A percentile compares a stretch with the other conserved stretches of the same genome.
These are phyloP conservation scores for Eretmocerus hayati DNA, from an alignment of 2,888 invertebrate genomes.

Conservation along the genomic window DNA sequence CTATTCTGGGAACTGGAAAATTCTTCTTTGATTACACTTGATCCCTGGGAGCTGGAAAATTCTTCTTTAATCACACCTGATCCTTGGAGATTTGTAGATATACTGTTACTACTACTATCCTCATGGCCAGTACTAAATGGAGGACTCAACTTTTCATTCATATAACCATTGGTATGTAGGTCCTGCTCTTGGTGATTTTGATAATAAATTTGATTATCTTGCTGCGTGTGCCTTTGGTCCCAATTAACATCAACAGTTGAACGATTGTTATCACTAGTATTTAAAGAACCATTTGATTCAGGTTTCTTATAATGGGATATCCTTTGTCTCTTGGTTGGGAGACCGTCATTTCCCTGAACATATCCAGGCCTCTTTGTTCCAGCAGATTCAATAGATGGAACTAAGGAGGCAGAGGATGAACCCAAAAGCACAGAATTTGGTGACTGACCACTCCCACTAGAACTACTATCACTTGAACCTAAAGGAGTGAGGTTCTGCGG, in stretches of 20 bases:
- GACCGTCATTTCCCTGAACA: slow-evolving; percentile 55
- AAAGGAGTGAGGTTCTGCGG: slow-evolving; percentile 88
- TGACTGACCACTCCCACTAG: slow-evolving; percentile 70
- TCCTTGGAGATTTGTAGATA: not conserved
- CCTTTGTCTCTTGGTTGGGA: slow-evolving; percentile 69
- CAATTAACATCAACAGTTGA: slow-evolving; percentile 22
- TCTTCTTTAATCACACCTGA: too few species aligned
- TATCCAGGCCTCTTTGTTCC: slow-evolving; percentile 59
- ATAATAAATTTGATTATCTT: slow-evolving; percentile 4
- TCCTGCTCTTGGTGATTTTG: slow-evolving; percentile 13
- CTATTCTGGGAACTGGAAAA: too few species aligned
- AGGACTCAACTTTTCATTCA: not conserved
- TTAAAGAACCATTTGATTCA: slow-evolving; percentile 39
- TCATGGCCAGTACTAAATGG: not conserved
- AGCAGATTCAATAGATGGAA: slow-evolving; percentile 47
- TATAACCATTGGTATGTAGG: too few species aligned
- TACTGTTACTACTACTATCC: not conserved
- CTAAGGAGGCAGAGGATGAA: slow-evolving; percentile 57
- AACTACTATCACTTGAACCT: slow-evolving; percentile 73
- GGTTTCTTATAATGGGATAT: slow-evolving; percentile 77
- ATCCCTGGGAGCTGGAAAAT: too few species aligned
- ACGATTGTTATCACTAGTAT: slow-evolving; percentile 19
- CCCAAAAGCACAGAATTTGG: slow-evolving; percentile 67
- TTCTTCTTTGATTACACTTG: too few species aligned
- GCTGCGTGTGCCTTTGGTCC: slow-evolving; percentile 27